Evolutionary conservation across 2,113 vertebrate species (phyloP).

Genomic region (Isichthys henryi): DNA sequence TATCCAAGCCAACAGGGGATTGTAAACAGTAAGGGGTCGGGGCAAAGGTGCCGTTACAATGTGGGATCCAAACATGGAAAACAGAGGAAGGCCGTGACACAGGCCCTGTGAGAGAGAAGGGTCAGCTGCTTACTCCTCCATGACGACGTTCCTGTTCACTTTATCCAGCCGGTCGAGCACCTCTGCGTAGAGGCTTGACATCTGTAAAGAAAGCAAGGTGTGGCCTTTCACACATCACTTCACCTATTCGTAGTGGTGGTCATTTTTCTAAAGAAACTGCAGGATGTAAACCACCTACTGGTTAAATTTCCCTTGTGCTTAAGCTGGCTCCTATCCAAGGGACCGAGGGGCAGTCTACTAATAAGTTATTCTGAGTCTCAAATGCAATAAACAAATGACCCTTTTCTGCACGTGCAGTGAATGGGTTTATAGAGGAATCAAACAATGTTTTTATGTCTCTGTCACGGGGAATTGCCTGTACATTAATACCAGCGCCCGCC

Average conservation of each 20-base stretch:
- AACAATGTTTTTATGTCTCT: not conserved
- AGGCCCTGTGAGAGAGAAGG: no score
- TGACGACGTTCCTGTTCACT: slow-evolving; percentile 49
- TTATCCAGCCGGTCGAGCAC: slow-evolving; percentile 70
- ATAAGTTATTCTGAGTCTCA: not conserved
- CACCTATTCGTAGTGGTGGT: not conserved
- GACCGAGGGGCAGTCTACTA: not conserved
- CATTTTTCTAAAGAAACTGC: not conserved
- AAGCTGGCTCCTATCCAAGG: not conserved
- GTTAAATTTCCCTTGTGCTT: not conserved
- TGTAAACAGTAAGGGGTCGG: not conserved
- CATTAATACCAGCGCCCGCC: not conserved
- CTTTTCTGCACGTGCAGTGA: not conserved
- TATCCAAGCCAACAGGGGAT: not conserved
- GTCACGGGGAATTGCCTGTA: not conserved
- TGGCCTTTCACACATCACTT: not conserved
- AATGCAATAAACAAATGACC: not conserved
- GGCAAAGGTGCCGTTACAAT: not conserved
- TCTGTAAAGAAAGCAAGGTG: slow-evolving; percentile 52
- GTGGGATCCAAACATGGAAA: slow-evolving; percentile 43
- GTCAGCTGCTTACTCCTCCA: slow-evolving; percentile 46
- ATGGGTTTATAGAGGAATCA: not conserved
- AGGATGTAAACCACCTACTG: not conserved
- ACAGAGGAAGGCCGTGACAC: slow-evolving; percentile 44
- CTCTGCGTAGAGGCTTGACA: slow-evolving; percentile 68